phyloP scores from a whole-genome alignment of 2,113 vertebrate species.

The Lamprotornis superbus region DNA sequence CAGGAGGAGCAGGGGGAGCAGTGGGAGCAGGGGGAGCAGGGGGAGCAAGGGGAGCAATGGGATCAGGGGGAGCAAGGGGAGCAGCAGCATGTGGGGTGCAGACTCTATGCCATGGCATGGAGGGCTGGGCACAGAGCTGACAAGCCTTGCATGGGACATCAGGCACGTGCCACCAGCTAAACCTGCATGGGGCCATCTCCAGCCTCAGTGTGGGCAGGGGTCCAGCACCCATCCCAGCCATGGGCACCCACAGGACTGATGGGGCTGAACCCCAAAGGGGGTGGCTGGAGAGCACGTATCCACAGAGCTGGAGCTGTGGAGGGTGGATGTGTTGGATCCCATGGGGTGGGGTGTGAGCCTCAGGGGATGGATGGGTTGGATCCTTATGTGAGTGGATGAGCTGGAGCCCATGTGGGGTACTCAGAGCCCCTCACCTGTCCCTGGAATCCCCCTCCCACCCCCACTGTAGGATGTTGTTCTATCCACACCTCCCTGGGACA shows the following conservation, averaged over 20 bases:
- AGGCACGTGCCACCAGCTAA: rapidly evolving
- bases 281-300: neutral
- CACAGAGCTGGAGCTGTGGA: neutral
- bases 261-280: neutral
- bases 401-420: neutral
- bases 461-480: neutral
- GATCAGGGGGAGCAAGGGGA: too few species aligned
- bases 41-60: too few species aligned
- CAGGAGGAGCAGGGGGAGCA: neutral
- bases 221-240: neutral
- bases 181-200: neutral
- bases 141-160: rapidly evolving
- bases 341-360: too few species aligned
- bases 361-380: neutral
- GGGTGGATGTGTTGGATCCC: neutral
- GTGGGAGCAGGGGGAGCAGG: too few species aligned
- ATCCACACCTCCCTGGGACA: neutral
- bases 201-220: rapidly evolving
- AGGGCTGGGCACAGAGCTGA: neutral
- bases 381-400: too few species aligned
- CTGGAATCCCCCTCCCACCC: rapidly evolving
- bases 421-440: rapidly evolving
- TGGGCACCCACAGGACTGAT: neutral
- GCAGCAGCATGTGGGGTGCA: rapidly evolving
- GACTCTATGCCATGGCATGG: rapidly evolving